Conservation (phyloP, 2,113 vertebrate genomes). For the Pseudonaja textilis region DNA sequence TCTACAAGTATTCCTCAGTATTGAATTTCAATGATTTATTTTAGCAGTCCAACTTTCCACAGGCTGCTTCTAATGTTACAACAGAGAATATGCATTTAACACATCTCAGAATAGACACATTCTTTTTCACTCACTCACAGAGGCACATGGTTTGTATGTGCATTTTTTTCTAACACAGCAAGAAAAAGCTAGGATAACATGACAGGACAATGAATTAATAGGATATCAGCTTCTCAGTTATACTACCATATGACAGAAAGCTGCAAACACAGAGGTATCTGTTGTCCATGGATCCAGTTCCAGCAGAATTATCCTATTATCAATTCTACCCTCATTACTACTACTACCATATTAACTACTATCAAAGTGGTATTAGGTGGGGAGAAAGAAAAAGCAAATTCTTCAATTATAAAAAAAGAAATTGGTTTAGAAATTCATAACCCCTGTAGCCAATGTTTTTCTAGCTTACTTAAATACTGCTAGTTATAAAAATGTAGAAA, state of each 20-base stretch:
- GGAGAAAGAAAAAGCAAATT: neutral
- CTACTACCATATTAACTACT: neutral
- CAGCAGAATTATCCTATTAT: neutral
- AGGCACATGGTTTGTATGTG: neutral
- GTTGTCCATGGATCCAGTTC: neutral
- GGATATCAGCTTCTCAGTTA: neutral
- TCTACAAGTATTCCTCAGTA: conserved; percentile 57
- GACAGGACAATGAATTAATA: neutral
- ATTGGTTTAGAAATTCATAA: neutral
- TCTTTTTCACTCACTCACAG: neutral
- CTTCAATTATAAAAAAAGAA: neutral
- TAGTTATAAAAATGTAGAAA: neutral
- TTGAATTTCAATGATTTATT: conserved; percentile 69
- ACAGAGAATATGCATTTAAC: conserved; percentile 66
- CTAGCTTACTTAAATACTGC: neutral
- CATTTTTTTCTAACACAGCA: neutral
- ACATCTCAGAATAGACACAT: conserved; percentile 66
- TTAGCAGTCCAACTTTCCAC: conserved; percentile 66
- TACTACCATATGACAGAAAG: neutral
- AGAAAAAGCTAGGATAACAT: neutral
- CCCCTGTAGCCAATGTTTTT: neutral
- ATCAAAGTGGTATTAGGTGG: neutral
- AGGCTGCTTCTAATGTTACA: conserved; percentile 66
- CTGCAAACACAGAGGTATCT: neutral
- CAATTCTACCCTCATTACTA: neutral